phyloP scores from a whole-genome alignment of 2,113 vertebrate species.

The Porphyrio hochstetteri region DNA sequence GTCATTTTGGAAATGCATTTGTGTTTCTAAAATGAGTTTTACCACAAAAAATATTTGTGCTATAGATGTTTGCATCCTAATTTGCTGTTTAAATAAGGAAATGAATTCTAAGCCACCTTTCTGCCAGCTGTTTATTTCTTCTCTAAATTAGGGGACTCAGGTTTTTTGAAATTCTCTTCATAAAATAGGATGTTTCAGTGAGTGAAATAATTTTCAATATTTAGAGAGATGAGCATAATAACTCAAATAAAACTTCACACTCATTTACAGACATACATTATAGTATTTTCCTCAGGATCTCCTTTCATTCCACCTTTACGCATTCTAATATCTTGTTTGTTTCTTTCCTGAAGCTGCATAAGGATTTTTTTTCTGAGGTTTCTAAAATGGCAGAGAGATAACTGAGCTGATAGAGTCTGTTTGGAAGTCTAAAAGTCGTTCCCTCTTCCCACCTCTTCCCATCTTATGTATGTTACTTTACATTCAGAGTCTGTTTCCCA shows the following conservation, averaged over 20 bases:
- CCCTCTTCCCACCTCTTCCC: background rate
- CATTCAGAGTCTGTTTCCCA: background rate
- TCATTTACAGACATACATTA: background rate
- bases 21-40: background rate
- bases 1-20: background rate
- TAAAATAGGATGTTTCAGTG: background rate
- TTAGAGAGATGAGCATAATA: background rate
- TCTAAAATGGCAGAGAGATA: background rate
- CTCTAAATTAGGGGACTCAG: background rate
- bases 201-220: background rate
- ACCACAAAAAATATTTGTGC: background rate
- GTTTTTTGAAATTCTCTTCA: background rate
- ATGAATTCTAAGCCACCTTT: background rate
- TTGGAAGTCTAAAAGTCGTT: background rate
- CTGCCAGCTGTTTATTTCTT: background rate
- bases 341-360: background rate
- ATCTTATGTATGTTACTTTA: background rate
- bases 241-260: background rate
- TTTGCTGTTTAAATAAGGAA: background rate
- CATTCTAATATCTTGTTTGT: background rate
- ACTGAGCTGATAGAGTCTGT: background rate
- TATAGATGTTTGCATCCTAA: background rate
- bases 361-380: background rate
- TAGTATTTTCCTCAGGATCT: background rate
- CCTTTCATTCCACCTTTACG: background rate